These are phyloP conservation scores for Axinella damicornis DNA, from an alignment of 37 sponge, comb jelly and placozoan species.

Conservation along the genomic window DNA sequence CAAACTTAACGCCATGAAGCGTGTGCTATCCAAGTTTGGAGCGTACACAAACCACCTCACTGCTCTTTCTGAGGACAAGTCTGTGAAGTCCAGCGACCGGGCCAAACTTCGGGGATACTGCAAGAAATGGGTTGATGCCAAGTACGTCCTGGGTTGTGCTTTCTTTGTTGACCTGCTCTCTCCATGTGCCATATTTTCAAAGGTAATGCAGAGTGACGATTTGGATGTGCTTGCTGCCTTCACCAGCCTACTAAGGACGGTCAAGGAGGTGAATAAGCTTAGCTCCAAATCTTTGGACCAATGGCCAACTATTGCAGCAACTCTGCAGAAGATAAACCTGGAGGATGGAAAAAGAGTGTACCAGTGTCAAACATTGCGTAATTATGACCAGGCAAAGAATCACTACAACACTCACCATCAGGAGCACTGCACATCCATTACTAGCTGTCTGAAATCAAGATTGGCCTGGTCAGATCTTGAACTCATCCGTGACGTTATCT, in stretches of 20 bases:
- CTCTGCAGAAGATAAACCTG: no score
- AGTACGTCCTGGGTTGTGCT: conserved; percentile 73
- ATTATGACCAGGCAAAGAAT: no score
- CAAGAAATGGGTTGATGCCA: conserved; percentile 59
- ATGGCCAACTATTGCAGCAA: no score
- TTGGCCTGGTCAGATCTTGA: conserved; percentile 40
- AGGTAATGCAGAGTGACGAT: conserved; percentile 28
- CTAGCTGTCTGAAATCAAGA: no score
- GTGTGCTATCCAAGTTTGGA: conserved; percentile 53
- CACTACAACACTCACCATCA: no score
- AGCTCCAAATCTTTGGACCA: no score
- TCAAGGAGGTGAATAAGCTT: no score
- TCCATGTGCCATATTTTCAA: conserved; percentile 14
- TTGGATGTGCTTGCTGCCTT: not conserved
- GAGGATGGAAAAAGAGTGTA: no score
- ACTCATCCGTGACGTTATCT: conserved; percentile 17
- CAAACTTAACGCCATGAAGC: conserved; percentile 37
- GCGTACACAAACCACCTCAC: conserved; percentile 47
- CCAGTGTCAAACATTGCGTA: no score
- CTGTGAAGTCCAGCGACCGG: conserved; percentile 57
- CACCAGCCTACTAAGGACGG: no score
- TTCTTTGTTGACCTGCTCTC: conserved; percentile 58
- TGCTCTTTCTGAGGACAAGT: conserved; percentile 42
- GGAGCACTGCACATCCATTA: no score
- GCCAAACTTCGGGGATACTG: conserved; percentile 65